Evolutionary conservation across 2,797 vertebrate genomes (phyloP), one percentile per base, ranked within the genome.

Genomic region (Tachyglossus aculeatus): DNA sequence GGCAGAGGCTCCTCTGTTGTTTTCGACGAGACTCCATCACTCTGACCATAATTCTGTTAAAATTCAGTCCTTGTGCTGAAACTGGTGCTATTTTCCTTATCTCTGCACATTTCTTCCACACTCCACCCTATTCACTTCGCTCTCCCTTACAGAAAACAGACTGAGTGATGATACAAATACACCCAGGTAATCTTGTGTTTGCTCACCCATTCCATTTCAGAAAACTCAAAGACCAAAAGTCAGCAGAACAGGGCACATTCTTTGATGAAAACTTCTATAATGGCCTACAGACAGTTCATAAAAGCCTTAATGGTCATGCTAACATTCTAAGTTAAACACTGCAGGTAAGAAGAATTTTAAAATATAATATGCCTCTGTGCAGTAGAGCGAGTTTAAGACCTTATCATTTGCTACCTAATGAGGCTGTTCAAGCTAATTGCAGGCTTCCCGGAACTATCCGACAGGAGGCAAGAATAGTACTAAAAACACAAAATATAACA

Each of bases 341-440:
- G 18, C 51, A n/a, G 58, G 25, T 18, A 44, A 32, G 38, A 33
- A 8, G 14, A 37, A 31, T 63, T 25, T 60, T 33, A 39, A 58
- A 51, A 25, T 24, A 22, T 5, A 4, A 15, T 27, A 2, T 9
- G 33, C 25, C 63, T n/a, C 61, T 81, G 44, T 44, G 5, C 16
- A 51, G 11, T 33, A 9, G 14, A 50, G 11, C 27, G 53, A 40
- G 57, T 37, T 73, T 36, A 66, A 68, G 9, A 39, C 66, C 73
- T 73, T 71, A 48, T 51, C 52, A 51, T 70, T 55, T 55, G 21
- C 40, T 55, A 48, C 19, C 57, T 72, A 63, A 73, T 64, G 76
- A 70, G 40, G 71, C 59, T 55, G 63, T 74, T 63, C 36, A 72
- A 64, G 73, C 19, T 62, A 74, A 73, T 67, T 65, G 45, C 19